Conservation (phyloP, 1,140 invertebrate species). For the Drosophila lowei region DNA sequence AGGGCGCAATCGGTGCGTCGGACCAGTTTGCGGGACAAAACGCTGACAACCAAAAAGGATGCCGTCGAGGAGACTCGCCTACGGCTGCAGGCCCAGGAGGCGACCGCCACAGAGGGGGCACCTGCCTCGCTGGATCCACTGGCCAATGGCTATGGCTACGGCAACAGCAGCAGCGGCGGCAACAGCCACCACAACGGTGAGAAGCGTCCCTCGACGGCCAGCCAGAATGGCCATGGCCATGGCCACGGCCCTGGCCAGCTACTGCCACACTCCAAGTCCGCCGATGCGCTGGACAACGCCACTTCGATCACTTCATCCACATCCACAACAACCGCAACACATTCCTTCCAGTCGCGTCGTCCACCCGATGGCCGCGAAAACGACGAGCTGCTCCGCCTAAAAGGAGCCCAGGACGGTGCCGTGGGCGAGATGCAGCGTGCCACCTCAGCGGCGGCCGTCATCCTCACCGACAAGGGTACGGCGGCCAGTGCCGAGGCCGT, state of each 20-base stretch:
- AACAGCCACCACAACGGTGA: slow-evolving; percentile 56
- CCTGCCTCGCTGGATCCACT: slow-evolving; percentile 29
- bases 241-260: slow-evolving; percentile 17
- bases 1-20: slow-evolving; percentile 94
- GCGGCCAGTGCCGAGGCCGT: slow-evolving; percentile 84
- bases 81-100: slow-evolving; percentile 87
- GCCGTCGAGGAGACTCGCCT: slow-evolving; percentile 94
- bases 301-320: slow-evolving; percentile 69
- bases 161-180: slow-evolving; percentile 31
- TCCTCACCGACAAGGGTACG: slow-evolving; percentile 70
- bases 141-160: slow-evolving; percentile 65
- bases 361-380: slow-evolving; percentile 92
- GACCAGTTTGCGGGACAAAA: slow-evolving; percentile 97
- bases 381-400: slow-evolving; percentile 83
- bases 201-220: slow-evolving; percentile 67
- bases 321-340: slow-evolving; percentile 74
- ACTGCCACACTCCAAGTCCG: slow-evolving; percentile 70
- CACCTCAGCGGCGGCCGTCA: slow-evolving; percentile 74
- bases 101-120: slow-evolving; percentile 43
- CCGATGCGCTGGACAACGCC: slow-evolving; percentile 64
- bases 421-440: slow-evolving; percentile 60
- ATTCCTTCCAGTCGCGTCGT: slow-evolving; percentile 74
- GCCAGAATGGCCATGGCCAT: slow-evolving; percentile 43
- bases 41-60: slow-evolving; percentile 96
- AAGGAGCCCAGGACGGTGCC: slow-evolving; percentile 31